Conservation (phyloP, 2,797 vertebrate species). For the Siniperca scherzeri region DNA sequence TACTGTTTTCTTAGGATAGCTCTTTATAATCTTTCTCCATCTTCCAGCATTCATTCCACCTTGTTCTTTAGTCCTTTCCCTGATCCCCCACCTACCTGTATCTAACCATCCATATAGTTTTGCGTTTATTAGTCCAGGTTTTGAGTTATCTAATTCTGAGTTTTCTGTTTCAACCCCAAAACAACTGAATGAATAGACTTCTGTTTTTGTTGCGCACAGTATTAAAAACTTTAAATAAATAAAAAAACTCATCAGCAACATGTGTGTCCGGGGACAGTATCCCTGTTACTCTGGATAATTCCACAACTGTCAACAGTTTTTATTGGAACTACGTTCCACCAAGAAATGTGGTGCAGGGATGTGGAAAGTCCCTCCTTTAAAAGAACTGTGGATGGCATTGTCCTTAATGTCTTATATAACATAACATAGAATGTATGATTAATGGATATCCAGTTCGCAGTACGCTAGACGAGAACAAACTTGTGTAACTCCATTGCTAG, state of each 20-base stretch:
- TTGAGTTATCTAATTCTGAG: background rate
- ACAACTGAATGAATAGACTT: background rate
- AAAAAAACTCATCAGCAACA: background rate
- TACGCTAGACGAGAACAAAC: background rate
- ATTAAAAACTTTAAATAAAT: background rate
- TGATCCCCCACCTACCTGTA: background rate
- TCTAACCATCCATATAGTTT: background rate
- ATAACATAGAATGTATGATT: background rate
- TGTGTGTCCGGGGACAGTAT: background rate
- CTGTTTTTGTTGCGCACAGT: background rate
- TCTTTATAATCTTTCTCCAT: conserved; percentile 16
- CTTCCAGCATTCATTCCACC: background rate
- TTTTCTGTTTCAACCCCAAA: background rate
- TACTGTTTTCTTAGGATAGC: conserved; percentile 4
- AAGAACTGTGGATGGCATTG: background rate
- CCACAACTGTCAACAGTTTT: background rate
- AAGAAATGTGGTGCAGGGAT: background rate
- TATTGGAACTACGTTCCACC: background rate
- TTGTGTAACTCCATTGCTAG: background rate
- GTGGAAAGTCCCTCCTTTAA: conserved; percentile 10
- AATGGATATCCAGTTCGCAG: background rate
- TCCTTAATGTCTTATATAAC: background rate
- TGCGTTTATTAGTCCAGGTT: background rate
- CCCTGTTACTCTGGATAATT: background rate
- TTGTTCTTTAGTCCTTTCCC: background rate